Conservation (phyloP, 2,797 vertebrate species). For the Tadarida brasiliensis region DNA sequence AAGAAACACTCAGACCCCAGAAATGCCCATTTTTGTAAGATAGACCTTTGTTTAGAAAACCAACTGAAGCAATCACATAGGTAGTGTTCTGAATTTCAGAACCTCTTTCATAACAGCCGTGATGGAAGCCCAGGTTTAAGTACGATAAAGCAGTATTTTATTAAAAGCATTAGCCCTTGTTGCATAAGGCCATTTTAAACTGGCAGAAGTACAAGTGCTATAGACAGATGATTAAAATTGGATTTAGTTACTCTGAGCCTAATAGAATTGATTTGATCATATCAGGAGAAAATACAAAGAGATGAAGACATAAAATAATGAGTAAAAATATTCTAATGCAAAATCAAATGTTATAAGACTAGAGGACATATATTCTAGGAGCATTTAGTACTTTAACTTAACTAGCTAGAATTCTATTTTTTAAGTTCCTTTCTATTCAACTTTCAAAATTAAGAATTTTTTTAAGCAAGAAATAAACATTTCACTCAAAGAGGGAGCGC, state of each 20-base stretch:
- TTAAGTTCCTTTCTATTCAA: not conserved
- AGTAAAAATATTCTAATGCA: not conserved
- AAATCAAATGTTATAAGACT: not conserved
- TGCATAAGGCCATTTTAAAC: conserved; percentile 11
- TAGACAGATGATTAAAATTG: conserved; percentile 43
- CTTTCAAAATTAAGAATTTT: conserved; percentile 18
- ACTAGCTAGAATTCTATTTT: not conserved
- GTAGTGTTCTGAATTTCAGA: not conserved
- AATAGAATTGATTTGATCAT: conserved; percentile 36
- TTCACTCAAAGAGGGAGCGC: not conserved
- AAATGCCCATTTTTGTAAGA: not conserved
- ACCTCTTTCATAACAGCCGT: not conserved
- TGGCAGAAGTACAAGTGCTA: not conserved
- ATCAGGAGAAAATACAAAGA: conserved; percentile 21
- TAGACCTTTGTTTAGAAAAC: not conserved
- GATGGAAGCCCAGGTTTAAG: not conserved
- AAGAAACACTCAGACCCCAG: not conserved
- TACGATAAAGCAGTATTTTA: not conserved
- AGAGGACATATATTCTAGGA: conserved; percentile 15
- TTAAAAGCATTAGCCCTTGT: not conserved
- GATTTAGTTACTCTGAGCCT: not conserved
- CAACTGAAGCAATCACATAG: not conserved
- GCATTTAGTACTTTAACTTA: not conserved
- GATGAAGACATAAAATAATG: not conserved
- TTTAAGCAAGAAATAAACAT: not conserved